Conservation (phyloP, 2,113 vertebrate genomes). For the Scatophagus argus region DNA sequence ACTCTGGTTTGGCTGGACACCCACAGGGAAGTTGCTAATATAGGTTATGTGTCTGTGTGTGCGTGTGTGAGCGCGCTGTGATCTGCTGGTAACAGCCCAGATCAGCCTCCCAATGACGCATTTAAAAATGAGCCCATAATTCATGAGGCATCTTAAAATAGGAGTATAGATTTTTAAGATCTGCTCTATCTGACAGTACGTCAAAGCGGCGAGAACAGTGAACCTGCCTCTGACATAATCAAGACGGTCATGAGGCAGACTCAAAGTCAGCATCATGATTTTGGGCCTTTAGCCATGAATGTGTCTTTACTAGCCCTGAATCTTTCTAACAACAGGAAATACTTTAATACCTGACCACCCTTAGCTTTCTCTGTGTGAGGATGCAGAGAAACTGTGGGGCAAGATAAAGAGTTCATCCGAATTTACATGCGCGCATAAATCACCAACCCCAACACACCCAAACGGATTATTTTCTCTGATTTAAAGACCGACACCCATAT, state of each 20-base stretch:
- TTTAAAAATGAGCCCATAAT: slow-evolving; percentile 66
- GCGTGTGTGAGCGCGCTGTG: slow-evolving; percentile 43
- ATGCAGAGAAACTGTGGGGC: too few species aligned
- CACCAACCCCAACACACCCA: too few species aligned
- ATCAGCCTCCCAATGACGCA: slow-evolving; percentile 71
- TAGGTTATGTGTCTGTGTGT: slow-evolving; percentile 57
- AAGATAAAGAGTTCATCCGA: too few species aligned
- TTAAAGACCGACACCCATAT: too few species aligned
- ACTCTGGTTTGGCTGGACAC: slow-evolving; percentile 56
- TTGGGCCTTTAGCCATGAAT: too few species aligned
- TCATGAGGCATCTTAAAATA: slow-evolving; percentile 66
- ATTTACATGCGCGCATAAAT: too few species aligned
- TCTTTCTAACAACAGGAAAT: too few species aligned
- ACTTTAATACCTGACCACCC: too few species aligned
- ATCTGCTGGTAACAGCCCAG: slow-evolving; percentile 42
- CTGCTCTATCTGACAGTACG: not conserved
- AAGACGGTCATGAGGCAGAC: slow-evolving; percentile 12
- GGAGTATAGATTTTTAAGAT: slow-evolving; percentile 29
- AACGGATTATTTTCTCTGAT: too few species aligned
- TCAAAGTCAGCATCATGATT: not conserved
- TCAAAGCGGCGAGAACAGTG: slow-evolving; percentile 4
- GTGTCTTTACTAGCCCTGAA: too few species aligned
- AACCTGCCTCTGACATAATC: slow-evolving; percentile 2
- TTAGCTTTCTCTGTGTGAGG: too few species aligned
- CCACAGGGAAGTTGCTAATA: slow-evolving; percentile 66